Evolutionary conservation across 2,113 vertebrate genomes (phyloP).

Genomic region (Oncorhynchus kisutch): DNA sequence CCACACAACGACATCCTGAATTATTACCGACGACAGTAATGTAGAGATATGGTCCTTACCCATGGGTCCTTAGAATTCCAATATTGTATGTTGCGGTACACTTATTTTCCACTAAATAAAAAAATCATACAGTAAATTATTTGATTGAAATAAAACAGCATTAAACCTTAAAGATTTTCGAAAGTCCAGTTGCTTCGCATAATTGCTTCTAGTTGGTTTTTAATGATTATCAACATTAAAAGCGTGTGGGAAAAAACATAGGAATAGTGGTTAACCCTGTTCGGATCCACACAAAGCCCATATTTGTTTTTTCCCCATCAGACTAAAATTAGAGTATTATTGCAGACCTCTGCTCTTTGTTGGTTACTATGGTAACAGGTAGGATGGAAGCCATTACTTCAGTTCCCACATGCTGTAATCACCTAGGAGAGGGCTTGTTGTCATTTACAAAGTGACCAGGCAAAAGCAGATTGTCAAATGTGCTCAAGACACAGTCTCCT

Average conservation of each 20-base stretch:
- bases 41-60: not conserved
- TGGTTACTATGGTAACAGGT: slow-evolving; percentile 25
- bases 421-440: slow-evolving; percentile 20
- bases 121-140: not conserved
- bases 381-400: slow-evolving; percentile 25
- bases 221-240: slow-evolving; percentile 6
- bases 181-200: slow-evolving; percentile 14
- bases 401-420: slow-evolving; percentile 29
- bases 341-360: slow-evolving; percentile 35
- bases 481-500: not conserved
- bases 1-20: not conserved
- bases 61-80: not conserved
- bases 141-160: slow-evolving; percentile 3
- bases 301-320: slow-evolving; percentile 24
- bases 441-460: slow-evolving; percentile 14
- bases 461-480: slow-evolving; percentile 48
- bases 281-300: slow-evolving; percentile 22
- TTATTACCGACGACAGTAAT: not conserved
- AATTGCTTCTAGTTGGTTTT: not conserved
- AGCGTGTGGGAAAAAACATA: not conserved
- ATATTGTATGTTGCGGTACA: slow-evolving; percentile 8
- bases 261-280: slow-evolving; percentile 34
- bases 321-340: slow-evolving; percentile 21
- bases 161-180: slow-evolving; percentile 22
- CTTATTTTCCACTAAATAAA: not conserved